Evolutionary conservation across 1,140 invertebrate genomes (phyloP), one percentile per base, ranked within the genome.

Genomic region (Campoletis sonorensis): DNA sequence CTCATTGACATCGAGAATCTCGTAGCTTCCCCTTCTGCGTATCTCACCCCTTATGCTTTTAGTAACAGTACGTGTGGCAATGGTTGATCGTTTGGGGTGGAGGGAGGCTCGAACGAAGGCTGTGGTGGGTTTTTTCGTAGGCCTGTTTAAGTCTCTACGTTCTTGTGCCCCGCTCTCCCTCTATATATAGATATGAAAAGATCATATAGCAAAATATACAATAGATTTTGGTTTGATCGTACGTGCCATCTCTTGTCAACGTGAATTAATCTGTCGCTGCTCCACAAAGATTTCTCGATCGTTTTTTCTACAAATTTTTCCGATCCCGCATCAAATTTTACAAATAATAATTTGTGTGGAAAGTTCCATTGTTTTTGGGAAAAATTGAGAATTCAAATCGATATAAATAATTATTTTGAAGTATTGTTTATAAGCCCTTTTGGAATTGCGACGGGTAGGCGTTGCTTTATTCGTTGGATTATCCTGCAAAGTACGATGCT

Each of bases 251-350:
- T 80, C 75, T 80, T 80, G 79, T 80, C 75, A 58, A 64, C 70
- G 27, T 27, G 79, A 80, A 80, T 80, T 80, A 80, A 80, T 80
- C 70, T 73, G 79, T 49, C 70, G 70, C 79, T 33, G 54, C 79
- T 13, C 15, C 61, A 70, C 27, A 23, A 1, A 40, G 37, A 70
- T 68, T 71, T 67, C n/a, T 51, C 33, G 58, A 64, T 23, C 75
- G n/a, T 45, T 37, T 33, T 61, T 61, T 78, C 7, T 33, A 61
- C 54, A 2, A 58, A 58, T 58, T 23, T 58, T 58, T 18, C 54
- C 54, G 54, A 58, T 58, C 21, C 2, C 5, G 21, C 8, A 10
- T 58, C 16, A 45, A 58, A n/a, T 58, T 58, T n/a, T 58, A n/a
- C 18, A 21, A 58, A 58, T 1, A 58, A 5, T 1, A 58, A 58